Percentiles rank a stretch among this genome's conserved stretches.
Conservation (phyloP, 35 echinoderm and acorn worm species). For the Chiridota heheva region DNA sequence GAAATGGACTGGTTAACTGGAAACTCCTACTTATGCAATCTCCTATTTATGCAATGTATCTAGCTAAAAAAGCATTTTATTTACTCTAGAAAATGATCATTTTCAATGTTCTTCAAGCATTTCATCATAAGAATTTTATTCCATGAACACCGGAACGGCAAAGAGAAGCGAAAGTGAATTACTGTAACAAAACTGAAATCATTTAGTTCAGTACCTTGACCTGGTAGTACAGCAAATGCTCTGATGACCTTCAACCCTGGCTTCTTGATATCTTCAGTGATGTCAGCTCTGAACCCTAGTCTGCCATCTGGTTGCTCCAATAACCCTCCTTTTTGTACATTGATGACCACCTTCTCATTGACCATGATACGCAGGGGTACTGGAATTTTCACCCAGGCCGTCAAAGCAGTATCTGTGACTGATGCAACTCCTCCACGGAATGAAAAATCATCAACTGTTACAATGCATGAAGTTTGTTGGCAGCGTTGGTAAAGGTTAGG, state of each 20-base stretch:
- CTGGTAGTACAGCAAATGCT: conserved; percentile 59
- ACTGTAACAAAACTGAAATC: too few relatives aligned
- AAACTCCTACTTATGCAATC: too few relatives aligned
- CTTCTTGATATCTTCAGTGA: conserved; percentile 65
- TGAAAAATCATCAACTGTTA: conserved; percentile 36
- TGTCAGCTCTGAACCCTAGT: conserved; percentile 66
- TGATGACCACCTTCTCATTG: conserved; percentile 37
- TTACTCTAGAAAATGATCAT: too few relatives aligned
- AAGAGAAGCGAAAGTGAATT: too few relatives aligned
- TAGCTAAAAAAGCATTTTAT: too few relatives aligned
- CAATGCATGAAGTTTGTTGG: conserved; percentile 44
- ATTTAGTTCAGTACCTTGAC: not conserved
- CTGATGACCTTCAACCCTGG: conserved; percentile 65
- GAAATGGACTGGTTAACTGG: too few relatives aligned
- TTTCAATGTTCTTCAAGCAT: too few relatives aligned
- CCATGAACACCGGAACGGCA: too few relatives aligned
- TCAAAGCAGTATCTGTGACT: conserved; percentile 27
- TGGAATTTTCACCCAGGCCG: conserved; percentile 49
- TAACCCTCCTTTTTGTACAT: conserved; percentile 31
- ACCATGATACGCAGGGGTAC: conserved; percentile 44
- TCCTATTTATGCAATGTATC: too few relatives aligned
- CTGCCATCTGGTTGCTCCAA: conserved; percentile 74
- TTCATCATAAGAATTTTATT: too few relatives aligned
- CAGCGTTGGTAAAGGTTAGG: conserved; percentile 24
- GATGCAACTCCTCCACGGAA: conserved; percentile 41